Conservation (phyloP, 37 sponge, comb jelly and placozoan species). For the Halichondria panicea region DNA sequence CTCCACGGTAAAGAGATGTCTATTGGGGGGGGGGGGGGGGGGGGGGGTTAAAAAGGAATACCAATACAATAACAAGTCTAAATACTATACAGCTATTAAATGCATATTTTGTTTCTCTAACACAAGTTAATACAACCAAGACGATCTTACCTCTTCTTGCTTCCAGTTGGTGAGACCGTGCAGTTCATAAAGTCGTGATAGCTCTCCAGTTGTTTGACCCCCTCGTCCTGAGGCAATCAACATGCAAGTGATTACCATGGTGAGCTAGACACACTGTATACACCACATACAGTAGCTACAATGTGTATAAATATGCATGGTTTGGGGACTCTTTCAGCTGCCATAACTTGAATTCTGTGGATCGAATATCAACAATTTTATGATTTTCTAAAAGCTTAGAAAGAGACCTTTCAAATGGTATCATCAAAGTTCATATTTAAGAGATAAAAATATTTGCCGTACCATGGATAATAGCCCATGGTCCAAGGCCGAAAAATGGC, state of each 20-base stretch:
- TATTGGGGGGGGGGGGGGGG: neutral
- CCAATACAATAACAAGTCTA: neutral
- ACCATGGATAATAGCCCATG: too few species aligned
- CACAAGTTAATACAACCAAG: neutral
- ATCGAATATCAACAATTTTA: too few species aligned
- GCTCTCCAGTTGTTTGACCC: slow-evolving; percentile 56
- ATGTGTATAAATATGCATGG: too few species aligned
- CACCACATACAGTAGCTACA: too few species aligned
- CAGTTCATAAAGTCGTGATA: slow-evolving; percentile 34
- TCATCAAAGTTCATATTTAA: too few species aligned
- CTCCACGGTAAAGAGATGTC: slow-evolving; percentile 26
- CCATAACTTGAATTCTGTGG: too few species aligned
- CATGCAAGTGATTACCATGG: neutral
- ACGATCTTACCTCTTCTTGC: slow-evolving; percentile 58
- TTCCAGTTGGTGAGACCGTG: slow-evolving; percentile 15
- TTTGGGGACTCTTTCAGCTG: too few species aligned
- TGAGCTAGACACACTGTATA: neutral
- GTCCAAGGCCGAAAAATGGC: too few species aligned
- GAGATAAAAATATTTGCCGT: too few species aligned
- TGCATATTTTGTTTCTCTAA: neutral
- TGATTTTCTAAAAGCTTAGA: too few species aligned
- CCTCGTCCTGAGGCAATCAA: slow-evolving; percentile 32
- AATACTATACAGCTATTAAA: neutral
- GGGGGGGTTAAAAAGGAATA: neutral
- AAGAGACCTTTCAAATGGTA: too few species aligned